Conservation (phyloP, 2,797 vertebrate species). For the Platalea minor region DNA sequence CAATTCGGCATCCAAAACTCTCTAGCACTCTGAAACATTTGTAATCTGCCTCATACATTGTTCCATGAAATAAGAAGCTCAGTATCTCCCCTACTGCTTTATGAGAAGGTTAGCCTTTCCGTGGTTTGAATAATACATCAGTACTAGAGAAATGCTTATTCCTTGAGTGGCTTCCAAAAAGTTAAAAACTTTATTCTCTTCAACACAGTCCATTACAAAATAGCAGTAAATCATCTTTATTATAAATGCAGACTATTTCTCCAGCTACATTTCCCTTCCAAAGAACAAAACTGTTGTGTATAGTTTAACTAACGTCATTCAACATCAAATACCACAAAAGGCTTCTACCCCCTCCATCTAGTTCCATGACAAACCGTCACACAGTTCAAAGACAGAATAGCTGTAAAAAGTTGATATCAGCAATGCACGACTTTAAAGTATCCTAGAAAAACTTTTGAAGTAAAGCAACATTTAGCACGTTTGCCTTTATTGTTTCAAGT, state of each 20-base stretch:
- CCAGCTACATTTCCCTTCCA: not conserved
- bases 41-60: not conserved
- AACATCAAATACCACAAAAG: not conserved
- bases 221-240: not conserved
- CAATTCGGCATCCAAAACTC: not conserved
- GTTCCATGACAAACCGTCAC: not conserved
- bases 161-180: not conserved
- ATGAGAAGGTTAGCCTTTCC: not conserved
- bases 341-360: not conserved
- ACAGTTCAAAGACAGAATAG: not conserved
- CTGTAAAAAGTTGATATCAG: not conserved
- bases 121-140: not conserved
- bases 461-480: not conserved
- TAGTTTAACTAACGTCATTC: not conserved
- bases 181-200: not conserved
- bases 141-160: not conserved
- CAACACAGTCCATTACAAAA: not conserved
- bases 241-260: not conserved
- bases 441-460: not conserved
- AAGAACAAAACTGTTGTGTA: not conserved
- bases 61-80: not conserved
- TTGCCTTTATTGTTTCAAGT: not conserved
- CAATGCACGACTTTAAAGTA: fast-evolving
- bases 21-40: not conserved
- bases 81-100: not conserved